Evolutionary conservation across 1,140 invertebrate genomes (phyloP).

Genomic region (Bradysia coprophila): DNA sequence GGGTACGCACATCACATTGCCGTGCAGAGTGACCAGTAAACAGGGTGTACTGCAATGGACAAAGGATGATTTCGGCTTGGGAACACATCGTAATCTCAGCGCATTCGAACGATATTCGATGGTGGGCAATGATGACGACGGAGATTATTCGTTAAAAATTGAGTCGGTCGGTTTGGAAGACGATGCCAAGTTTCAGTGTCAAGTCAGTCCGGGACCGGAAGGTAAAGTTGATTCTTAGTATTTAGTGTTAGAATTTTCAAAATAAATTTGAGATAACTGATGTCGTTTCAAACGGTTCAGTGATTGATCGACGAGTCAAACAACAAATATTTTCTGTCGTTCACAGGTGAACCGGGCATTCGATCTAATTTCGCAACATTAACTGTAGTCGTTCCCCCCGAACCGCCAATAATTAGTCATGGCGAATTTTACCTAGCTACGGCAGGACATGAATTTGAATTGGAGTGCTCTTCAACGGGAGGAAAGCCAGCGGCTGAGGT

Average conservation of each 20-base stretch:
- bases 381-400: constrained; percentile 55
- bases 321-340: neutral
- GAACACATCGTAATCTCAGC: constrained; percentile 44
- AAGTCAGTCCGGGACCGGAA: constrained; percentile 40
- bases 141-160: constrained; percentile 54
- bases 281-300: neutral
- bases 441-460: constrained; percentile 51
- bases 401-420: constrained; percentile 45
- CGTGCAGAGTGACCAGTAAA: constrained; percentile 53
- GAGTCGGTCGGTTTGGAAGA: constrained; percentile 54
- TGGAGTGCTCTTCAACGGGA: constrained; percentile 54
- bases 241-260: neutral
- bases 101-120: constrained; percentile 64
- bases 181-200: constrained; percentile 50
- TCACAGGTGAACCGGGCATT: constrained; percentile 32
- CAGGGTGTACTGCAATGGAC: constrained; percentile 68
- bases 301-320: neutral
- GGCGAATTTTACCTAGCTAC: constrained; percentile 40
- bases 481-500: constrained; percentile 67
- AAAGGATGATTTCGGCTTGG: constrained; percentile 65
- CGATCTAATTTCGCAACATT: constrained; percentile 47
- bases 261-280: neutral
- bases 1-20: constrained; percentile 45
- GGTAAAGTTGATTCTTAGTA: constrained; percentile 9
- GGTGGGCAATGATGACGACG: constrained; percentile 66